Conservation (phyloP, 2,113 vertebrate genomes). For the Chaetura pelagica region DNA sequence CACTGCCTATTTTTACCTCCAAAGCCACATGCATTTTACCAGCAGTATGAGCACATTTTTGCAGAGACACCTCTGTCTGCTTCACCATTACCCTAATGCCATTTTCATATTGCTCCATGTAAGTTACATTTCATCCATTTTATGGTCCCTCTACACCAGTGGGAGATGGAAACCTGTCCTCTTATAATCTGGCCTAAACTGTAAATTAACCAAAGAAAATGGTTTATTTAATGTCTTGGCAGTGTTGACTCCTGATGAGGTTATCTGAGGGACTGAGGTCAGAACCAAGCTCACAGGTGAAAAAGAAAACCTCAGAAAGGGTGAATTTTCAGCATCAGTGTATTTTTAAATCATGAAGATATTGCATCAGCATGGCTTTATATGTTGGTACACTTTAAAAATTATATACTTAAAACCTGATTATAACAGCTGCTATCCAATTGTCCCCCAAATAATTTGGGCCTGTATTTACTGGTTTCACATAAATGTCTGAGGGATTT, state of each 20-base stretch:
- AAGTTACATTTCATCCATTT: not conserved
- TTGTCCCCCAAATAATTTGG: not conserved
- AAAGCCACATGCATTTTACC: not conserved
- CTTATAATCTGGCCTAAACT: not conserved
- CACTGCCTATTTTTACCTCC: not conserved
- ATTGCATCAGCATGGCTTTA: not conserved
- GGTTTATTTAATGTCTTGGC: not conserved
- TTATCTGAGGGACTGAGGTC: not conserved
- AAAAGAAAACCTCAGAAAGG: not conserved
- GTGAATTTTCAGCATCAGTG: not conserved
- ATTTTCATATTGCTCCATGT: not conserved
- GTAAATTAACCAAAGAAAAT: not conserved
- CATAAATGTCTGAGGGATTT: not conserved
- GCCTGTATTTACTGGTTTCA: not conserved
- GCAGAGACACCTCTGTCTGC: not conserved
- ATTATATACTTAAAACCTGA: not conserved
- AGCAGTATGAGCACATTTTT: not conserved
- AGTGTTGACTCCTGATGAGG: not conserved
- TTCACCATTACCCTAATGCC: not conserved
- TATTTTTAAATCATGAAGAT: not conserved
- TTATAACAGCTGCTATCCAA: not conserved
- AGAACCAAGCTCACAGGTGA: not conserved
- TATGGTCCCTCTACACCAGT: fast-evolving
- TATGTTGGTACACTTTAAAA: not conserved
- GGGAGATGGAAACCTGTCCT: not conserved